Evolutionary conservation across 1,140 invertebrate genomes (phyloP).

Genomic region (Muscidifurax raptorellus): DNA sequence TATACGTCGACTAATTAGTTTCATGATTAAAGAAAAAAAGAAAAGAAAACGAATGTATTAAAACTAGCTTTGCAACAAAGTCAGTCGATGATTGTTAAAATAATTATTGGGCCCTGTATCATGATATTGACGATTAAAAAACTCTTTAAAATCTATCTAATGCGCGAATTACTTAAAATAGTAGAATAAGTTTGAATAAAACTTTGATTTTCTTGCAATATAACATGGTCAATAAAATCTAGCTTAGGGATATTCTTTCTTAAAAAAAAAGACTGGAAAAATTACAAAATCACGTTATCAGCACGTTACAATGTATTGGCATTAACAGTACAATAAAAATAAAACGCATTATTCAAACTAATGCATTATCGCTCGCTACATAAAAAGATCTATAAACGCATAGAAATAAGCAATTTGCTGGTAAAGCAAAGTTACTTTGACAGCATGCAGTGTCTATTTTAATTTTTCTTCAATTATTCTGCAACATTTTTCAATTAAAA

Average conservation of each 20-base stretch:
- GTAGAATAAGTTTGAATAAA: slow-evolving; percentile 38
- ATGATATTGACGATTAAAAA: slow-evolving; percentile 35
- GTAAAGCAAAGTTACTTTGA: background rate
- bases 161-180: slow-evolving; percentile 33
- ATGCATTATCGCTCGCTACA: background rate
- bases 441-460: background rate
- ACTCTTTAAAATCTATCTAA: slow-evolving; percentile 37
- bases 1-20: slow-evolving; percentile 34
- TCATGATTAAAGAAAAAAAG: background rate
- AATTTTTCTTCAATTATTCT: background rate
- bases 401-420: background rate
- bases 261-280: slow-evolving; percentile 30
- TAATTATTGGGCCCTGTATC: slow-evolving; percentile 44
- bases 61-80: slow-evolving; percentile 36
- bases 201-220: slow-evolving; percentile 49
- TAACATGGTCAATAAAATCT: slow-evolving; percentile 45
- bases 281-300: slow-evolving; percentile 19
- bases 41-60: background rate
- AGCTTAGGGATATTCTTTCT: slow-evolving; percentile 28
- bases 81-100: slow-evolving; percentile 50
- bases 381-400: background rate
- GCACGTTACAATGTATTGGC: slow-evolving; percentile 43
- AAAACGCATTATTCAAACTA: background rate
- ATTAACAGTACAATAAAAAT: slow-evolving; percentile 24
- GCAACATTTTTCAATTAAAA: background rate